phyloP scores from a whole-genome alignment of 2,113 vertebrate genomes.

The Columbina picui region DNA sequence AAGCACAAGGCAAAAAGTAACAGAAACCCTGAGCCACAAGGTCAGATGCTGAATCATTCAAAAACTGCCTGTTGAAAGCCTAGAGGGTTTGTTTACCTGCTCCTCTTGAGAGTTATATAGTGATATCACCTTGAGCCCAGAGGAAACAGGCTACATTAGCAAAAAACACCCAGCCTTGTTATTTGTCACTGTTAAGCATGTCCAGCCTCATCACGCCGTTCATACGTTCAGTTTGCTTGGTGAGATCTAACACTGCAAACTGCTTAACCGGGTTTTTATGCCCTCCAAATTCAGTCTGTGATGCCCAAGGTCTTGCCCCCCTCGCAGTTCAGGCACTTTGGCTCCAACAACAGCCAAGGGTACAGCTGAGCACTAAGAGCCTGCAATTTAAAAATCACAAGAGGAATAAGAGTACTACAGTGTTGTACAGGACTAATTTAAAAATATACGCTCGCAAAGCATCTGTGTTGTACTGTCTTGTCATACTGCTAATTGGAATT shows the following conservation, averaged over 20 bases:
- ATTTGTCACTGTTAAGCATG: background rate
- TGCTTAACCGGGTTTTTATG: background rate
- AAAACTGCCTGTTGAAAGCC: background rate
- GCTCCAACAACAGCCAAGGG: background rate
- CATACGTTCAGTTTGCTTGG: background rate
- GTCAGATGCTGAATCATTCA: background rate
- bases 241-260: background rate
- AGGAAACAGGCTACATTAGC: background rate
- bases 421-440: background rate
- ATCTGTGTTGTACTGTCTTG: accelerated
- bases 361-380: background rate
- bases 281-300: accelerated
- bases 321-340: background rate
- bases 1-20: background rate
- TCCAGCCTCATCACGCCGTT: background rate
- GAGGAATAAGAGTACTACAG: background rate
- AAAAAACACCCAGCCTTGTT: background rate
- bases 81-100: background rate
- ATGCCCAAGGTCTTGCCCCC: accelerated
- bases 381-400: background rate
- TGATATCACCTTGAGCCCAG: background rate
- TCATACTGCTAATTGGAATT: background rate
- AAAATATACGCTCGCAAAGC: background rate
- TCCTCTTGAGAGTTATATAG: background rate
- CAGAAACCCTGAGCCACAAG: background rate